Percentiles rank a stretch among this genome's conserved stretches.
Evolutionary conservation across 2,888 invertebrate species (phyloP).

Genomic region (Ceratothoa steindachneri): DNA sequence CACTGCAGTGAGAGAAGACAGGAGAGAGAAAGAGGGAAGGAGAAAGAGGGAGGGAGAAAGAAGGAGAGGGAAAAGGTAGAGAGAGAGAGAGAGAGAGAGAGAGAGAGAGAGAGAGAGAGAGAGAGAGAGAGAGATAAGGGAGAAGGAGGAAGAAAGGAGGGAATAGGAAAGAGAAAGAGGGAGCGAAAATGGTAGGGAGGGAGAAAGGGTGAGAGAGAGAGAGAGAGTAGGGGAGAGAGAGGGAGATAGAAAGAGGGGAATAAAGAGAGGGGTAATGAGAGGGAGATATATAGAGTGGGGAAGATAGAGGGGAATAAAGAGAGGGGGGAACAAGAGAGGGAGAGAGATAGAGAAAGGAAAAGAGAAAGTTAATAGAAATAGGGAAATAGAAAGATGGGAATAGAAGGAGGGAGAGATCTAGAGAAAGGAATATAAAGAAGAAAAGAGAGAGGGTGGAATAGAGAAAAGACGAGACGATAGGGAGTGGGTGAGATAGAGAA

Average conservation of each 20-base stretch:
- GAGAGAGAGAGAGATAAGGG: no score
- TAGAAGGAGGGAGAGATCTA: no score
- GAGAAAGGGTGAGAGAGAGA: neutral
- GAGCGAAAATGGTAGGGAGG: neutral
- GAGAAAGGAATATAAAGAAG: no score
- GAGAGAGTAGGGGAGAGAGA: no score
- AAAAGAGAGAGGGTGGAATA: no score
- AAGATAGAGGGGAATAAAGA: neutral
- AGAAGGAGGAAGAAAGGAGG: no score
- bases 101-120: constrained; percentile 14
- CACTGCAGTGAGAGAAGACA: neutral
- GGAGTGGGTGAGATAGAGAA: no score
- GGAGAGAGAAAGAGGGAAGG: neutral
- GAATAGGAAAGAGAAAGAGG: no score
- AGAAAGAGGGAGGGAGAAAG: neutral
- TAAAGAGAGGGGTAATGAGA: neutral
- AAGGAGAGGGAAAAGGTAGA: neutral
- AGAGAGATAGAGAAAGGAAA: neutral
- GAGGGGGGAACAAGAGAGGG: neutral
- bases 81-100: constrained; percentile 7
- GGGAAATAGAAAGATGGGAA: no score
- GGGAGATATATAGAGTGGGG: no score
- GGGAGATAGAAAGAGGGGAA: neutral
- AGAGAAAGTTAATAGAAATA: no score
- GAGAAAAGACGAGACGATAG: no score